Base-by-base conservation (phyloP, 2,113 vertebrate species). In the Anhinga rufa region DNA sequence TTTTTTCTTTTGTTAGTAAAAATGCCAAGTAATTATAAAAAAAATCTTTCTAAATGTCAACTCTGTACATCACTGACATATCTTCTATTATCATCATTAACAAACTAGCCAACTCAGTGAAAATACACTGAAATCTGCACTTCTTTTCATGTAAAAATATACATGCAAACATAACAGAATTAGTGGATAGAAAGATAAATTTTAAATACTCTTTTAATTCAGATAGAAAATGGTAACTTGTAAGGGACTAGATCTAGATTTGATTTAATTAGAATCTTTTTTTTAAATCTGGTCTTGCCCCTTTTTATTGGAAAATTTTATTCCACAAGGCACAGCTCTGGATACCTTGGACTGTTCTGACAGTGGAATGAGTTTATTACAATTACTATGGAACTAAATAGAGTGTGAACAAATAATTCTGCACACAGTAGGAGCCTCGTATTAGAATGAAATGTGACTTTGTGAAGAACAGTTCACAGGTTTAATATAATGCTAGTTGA, bases 391-490 rank as follows among this genome's bases (percentile, higher is more conserved):
- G 46, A 80, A 82, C 36, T 89, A 97, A 89, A 93, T 32, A 91
- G 72, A 91, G 22, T 86, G 65, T 82, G 92, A 93, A 86, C 38
- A 88, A 93, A 94, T 42, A 94, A 64, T 92, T 88, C 78, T 70
- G 16, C 57, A 54, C 84, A 82, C 68, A 91, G 91, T 36, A 88
- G 62, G 84, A 92, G 5, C 7, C 38, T 79, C 34, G 31, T 58
- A 70, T 82, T 54, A 69, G 68, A 86, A 88, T 82, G 48, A 82
- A 93, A 96, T 91, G 34, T 71, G 84, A 70, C 86, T 65, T 85
- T 70, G 34, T 79, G 88, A 93, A 94, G 62, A 95, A 55, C 28
- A 57, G 25, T 89, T 87, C 32, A 62, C 26, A 82, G 54, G 16
- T 94, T 91, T 94, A 85, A 89, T 81, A 75, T 22, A 87, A 40